Percentiles rank a stretch among this genome's conserved stretches.
These are phyloP conservation scores for Macropus fuliginosus DNA, from an alignment of 2,797 vertebrate genomes.

Conservation along the genomic window DNA sequence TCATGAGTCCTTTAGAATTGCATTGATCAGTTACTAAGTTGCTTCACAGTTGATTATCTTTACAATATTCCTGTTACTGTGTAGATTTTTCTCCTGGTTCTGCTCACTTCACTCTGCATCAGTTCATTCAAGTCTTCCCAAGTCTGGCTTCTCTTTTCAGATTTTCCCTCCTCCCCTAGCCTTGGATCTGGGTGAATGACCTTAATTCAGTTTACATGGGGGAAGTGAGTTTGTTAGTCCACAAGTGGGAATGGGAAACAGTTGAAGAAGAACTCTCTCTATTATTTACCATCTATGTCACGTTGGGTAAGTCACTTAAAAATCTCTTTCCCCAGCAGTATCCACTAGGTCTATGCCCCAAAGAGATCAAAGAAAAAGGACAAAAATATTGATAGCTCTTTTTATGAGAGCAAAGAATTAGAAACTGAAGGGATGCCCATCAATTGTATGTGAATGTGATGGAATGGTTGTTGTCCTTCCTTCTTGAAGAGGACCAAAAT, in stretches of 20 bases:
- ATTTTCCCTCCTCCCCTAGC: not conserved
- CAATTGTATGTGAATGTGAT: not conserved
- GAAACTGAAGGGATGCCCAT: not conserved
- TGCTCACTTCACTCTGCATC: not conserved
- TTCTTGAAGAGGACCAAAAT: not conserved
- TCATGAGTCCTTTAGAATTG: not conserved
- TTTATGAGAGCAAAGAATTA: not conserved
- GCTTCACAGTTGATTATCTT: not conserved
- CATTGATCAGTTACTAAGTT: not conserved
- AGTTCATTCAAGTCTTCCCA: not conserved
- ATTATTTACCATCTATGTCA: not conserved
- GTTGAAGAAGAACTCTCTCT: not conserved
- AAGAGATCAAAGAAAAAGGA: not conserved
- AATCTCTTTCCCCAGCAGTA: not conserved
- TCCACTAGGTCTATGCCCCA: not conserved
- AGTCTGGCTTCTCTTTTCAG: not conserved
- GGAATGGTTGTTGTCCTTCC: not conserved
- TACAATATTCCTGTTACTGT: not conserved
- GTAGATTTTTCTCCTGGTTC: not conserved
- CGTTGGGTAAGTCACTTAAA: not conserved
- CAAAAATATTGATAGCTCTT: not conserved
- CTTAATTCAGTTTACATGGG: not conserved
- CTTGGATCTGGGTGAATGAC: not conserved
- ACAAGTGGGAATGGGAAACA: not conserved
- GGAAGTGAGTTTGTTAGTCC: not conserved